These are phyloP conservation scores for Meiosimyza decipiens DNA, from an alignment of 2,888 invertebrate species.

Conservation along the genomic window DNA sequence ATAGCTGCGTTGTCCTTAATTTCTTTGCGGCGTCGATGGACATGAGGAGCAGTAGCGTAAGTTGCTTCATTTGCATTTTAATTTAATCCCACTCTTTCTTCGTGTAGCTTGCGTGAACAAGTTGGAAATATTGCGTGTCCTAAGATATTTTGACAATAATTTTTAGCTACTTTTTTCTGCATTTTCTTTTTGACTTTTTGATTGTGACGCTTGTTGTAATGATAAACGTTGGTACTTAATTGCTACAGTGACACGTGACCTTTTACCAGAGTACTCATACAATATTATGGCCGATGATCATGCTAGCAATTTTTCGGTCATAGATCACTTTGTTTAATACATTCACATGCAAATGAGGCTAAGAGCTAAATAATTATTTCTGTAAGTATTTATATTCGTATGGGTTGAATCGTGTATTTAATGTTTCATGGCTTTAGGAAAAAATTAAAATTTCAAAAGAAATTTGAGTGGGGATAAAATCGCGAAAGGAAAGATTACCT, in stretches of 20 bases:
- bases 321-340: too few relatives aligned
- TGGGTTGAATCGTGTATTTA: too few relatives aligned
- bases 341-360: too few relatives aligned
- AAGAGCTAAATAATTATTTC: too few relatives aligned
- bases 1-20: constrained; percentile 35
- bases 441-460: too few relatives aligned
- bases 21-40: constrained; percentile 18
- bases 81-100: constrained; percentile 52
- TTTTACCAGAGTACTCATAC: background rate
- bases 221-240: background rate
- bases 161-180: constrained; percentile 37
- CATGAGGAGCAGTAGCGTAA: background rate
- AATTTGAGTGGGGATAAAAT: too few relatives aligned
- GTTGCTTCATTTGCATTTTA: constrained; percentile 57
- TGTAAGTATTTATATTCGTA: too few relatives aligned
- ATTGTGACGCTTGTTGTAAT: background rate
- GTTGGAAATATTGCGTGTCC: constrained; percentile 15
- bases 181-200: constrained; percentile 38
- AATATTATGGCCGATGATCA: too few relatives aligned
- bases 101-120: constrained; percentile 13
- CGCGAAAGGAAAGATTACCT: too few relatives aligned
- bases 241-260: constrained; percentile 1
- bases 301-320: too few relatives aligned
- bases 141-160: constrained; percentile 5
- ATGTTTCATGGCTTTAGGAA: too few relatives aligned